phyloP scores from a whole-genome alignment of 2,888 invertebrate species.

The Perithous albicinctus region DNA sequence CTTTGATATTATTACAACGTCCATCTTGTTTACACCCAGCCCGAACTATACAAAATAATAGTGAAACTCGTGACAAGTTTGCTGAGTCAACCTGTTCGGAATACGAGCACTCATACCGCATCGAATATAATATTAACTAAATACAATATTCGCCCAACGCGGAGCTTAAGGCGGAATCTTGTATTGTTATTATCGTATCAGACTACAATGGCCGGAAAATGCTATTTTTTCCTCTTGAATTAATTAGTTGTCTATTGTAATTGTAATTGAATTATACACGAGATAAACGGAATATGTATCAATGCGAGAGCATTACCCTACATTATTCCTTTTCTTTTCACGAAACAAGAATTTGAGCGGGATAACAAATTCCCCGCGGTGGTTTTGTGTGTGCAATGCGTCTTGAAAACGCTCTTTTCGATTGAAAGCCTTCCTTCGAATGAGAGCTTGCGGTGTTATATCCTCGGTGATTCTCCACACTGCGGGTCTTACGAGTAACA shows the following conservation, averaged over 20 bases:
- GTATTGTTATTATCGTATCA: not conserved
- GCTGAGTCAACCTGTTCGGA: not conserved
- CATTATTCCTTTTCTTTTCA: not conserved
- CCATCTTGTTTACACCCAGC: not conserved
- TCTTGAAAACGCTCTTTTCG: constrained; percentile 41
- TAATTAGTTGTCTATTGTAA: constrained; percentile 12
- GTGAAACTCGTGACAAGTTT: not conserved
- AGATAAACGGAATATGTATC: not conserved
- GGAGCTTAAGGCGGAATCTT: not conserved
- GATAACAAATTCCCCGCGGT: not conserved
- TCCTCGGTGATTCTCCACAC: constrained; percentile 40
- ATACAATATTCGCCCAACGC: not conserved
- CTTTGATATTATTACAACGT: not conserved
- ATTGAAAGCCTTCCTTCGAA: constrained; percentile 38
- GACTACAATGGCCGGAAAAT: not conserved
- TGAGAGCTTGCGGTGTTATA: constrained; percentile 33
- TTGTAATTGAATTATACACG: not conserved
- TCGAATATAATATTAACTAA: not conserved
- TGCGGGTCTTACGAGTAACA: constrained; percentile 29
- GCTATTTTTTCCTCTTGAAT: not conserved
- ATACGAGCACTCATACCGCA: not conserved
- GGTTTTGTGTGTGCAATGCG: constrained; percentile 39
- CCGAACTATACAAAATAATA: not conserved
- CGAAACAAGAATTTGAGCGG: not conserved
- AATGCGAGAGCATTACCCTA: not conserved